Evolutionary conservation across 2,113 vertebrate genomes (phyloP).

Genomic region (Cricetomys ansorgei): DNA sequence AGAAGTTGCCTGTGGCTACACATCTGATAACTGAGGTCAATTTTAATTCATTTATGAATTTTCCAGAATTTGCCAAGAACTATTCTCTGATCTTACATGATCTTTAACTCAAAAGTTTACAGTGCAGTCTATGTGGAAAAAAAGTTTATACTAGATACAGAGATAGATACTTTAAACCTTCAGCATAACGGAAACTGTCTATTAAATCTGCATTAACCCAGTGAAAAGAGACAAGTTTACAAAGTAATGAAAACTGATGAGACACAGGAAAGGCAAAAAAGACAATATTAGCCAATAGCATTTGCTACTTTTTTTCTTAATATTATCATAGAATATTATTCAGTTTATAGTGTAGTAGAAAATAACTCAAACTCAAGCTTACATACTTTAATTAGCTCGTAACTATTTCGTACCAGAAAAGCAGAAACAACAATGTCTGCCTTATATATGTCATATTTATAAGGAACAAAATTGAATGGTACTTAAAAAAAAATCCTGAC

Average conservation of each 20-base stretch:
- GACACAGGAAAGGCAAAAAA: neutral
- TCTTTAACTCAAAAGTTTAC: neutral
- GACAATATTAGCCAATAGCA: neutral
- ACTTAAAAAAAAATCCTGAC: neutral
- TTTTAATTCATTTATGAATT: conserved; percentile 18
- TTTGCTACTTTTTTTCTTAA: conserved; percentile 42
- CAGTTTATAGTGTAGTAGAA: neutral
- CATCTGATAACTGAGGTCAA: conserved; percentile 17
- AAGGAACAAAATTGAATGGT: neutral
- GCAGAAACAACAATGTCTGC: neutral
- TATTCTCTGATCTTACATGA: neutral
- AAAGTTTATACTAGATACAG: neutral
- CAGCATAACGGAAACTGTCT: conserved; percentile 2
- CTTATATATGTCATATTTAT: neutral
- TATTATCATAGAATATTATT: neutral
- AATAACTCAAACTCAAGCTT: conserved; percentile 12
- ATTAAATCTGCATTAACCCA: neutral
- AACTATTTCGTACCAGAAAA: neutral
- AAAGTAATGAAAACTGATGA: conserved; percentile 11
- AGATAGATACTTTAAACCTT: neutral
- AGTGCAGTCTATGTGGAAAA: neutral
- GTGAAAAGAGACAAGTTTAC: conserved; percentile 35
- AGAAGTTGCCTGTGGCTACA: conserved; percentile 2
- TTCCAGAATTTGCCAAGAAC: conserved; percentile 2
- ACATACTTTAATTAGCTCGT: neutral